Evolutionary conservation across 2,888 invertebrate genomes (phyloP), one percentile per base, ranked within the genome.

Genomic region (Polyploca ridens): DNA sequence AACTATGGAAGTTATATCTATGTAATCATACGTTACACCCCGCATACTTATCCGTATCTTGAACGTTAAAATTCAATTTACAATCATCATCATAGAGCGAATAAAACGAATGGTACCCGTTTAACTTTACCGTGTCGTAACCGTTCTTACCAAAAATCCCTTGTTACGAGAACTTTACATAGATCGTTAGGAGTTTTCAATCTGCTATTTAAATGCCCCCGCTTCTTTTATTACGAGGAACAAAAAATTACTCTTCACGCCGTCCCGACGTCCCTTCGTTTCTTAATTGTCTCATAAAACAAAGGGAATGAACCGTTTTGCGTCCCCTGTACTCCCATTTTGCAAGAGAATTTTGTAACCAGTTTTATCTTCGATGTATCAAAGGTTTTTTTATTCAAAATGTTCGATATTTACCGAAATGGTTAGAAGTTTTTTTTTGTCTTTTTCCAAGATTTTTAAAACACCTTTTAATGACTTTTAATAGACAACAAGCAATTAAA

Each of bases 251-350:
- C 85, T 84, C 82, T 82, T 81, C 73, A 76, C 79, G 76, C 82
- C 79, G 76, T 77, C 75, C 79, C 77, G 78, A 73, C 79, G 81
- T 82, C 85, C 83, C 82, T 83, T 77, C 78, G 81, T 77, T 78
- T 85, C 86, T 87, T 88, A 87, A 88, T 88, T 88, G 86, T 89
- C 88, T 83, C 87, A 86, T 89, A 88, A 89, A 90, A 89, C 87
- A 89, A 87, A 86, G 82, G 77, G 86, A 87, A 89, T 86, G 83
- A 88, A 87, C 83, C 84, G 83, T 86, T 85, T 79, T 78, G 78
- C 77, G 77, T 79, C 80, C 79, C 81, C 78, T 73, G 77, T 73
- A 78, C 80, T 79, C 76, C 75, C 79, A 76, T 82, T 73, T 77
- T 74, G 77, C 71, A 77, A 76, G 73, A 73, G 76, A 79, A 77